Percentiles rank a stretch among this genome's conserved stretches.
phyloP scores from a whole-genome alignment of 2,113 vertebrate species.

The Amazona guildingii region DNA sequence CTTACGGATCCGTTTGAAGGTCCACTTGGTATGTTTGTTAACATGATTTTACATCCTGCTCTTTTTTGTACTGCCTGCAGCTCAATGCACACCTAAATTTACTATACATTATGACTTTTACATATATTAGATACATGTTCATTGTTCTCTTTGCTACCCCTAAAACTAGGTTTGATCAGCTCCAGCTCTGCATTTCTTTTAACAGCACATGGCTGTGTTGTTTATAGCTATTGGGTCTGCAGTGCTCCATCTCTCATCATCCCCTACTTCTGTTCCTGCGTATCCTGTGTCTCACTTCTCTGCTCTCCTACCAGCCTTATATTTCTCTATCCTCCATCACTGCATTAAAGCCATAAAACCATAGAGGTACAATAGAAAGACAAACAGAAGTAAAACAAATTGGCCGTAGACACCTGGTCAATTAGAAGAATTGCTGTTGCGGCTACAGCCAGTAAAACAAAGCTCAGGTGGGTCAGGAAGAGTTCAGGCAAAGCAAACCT shows the following conservation, averaged over 20 bases:
- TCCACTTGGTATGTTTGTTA: not conserved
- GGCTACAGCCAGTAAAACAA: slow-evolving; percentile 22
- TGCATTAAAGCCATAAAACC: not conserved
- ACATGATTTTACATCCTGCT: not conserved
- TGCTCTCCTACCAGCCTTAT: not conserved
- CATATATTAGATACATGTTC: not conserved
- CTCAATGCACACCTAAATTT: not conserved
- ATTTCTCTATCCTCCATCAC: not conserved
- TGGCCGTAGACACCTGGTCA: not conserved
- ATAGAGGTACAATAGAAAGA: not conserved
- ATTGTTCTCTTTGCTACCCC: not conserved
- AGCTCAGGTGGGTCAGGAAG: not conserved
- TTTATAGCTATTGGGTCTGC: not conserved
- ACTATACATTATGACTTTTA: not conserved
- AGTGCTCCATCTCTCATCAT: not conserved
- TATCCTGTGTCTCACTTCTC: not conserved
- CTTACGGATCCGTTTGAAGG: not conserved
- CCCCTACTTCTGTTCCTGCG: not conserved
- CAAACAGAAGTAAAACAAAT: slow-evolving; percentile 37
- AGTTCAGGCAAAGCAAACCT: slow-evolving; percentile 45
- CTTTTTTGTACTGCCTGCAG: not conserved
- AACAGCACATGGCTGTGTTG: not conserved
- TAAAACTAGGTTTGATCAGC: not conserved
- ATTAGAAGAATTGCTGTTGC: slow-evolving; percentile 35
- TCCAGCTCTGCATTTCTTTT: not conserved